These are phyloP conservation scores for Periparus ater DNA, from an alignment of 2,797 vertebrate species.

Conservation along the genomic window DNA sequence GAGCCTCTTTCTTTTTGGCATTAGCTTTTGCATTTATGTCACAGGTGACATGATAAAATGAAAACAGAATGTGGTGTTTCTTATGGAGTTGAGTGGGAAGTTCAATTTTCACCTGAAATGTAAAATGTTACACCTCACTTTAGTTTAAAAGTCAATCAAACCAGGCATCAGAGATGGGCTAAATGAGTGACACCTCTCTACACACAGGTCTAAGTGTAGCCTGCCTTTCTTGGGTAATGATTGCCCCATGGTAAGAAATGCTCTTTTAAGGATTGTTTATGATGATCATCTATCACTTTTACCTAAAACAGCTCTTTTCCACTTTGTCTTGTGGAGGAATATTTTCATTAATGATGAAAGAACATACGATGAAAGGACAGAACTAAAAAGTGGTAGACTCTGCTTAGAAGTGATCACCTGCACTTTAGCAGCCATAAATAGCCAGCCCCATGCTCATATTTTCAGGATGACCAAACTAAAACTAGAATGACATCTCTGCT, in stretches of 20 bases:
- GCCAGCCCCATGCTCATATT: background rate
- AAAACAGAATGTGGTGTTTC: constrained; percentile 98
- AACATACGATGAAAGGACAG: background rate
- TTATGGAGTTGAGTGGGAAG: constrained; percentile 95
- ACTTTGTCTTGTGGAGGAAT: background rate
- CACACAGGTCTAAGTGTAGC: background rate
- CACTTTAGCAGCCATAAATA: background rate
- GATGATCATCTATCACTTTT: background rate
- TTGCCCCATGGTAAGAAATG: background rate
- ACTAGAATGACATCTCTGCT: background rate
- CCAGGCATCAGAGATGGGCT: background rate
- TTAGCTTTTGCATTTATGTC: constrained; percentile 98
- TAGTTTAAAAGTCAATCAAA: constrained; percentile 41
- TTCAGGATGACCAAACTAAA: background rate
- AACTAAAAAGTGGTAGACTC: background rate
- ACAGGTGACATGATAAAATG: constrained; percentile 97
- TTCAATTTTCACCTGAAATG: constrained; percentile 94
- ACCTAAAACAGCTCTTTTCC: background rate
- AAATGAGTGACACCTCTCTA: background rate
- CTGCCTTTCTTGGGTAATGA: background rate
- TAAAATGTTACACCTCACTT: constrained; percentile 67
- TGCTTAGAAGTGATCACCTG: background rate
- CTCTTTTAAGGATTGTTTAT: background rate
- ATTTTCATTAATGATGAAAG: constrained; percentile 4
- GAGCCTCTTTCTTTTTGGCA: constrained; percentile 94